Conservation (phyloP, 92 coral and sea anemone genomes). For the Nematostella vectensis region DNA sequence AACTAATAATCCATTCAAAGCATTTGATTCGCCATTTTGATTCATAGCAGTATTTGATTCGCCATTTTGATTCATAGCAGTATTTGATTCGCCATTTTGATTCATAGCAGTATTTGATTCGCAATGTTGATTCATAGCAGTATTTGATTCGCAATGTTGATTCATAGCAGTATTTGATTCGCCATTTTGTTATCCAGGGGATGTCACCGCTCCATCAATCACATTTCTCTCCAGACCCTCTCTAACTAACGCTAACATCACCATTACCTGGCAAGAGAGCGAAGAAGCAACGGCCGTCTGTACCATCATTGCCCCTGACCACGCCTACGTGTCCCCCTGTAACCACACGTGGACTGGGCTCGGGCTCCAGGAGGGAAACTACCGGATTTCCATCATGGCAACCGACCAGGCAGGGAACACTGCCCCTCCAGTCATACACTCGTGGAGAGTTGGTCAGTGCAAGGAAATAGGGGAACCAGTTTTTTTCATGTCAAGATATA, state of each 20-base stretch:
- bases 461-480: not conserved
- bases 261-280: slow-evolving; percentile 64
- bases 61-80: no score
- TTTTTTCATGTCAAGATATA: not conserved
- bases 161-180: no score
- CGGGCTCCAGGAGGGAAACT: slow-evolving; percentile 46
- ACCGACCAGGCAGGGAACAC: slow-evolving; percentile 75
- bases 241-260: slow-evolving; percentile 28
- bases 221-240: slow-evolving; percentile 41
- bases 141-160: no score
- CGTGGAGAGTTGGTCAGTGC: slow-evolving; percentile 85
- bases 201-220: slow-evolving; percentile 57
- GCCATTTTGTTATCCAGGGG: no score
- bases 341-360: slow-evolving; percentile 46
- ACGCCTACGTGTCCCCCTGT: slow-evolving; percentile 44
- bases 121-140: no score
- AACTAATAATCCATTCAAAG: no score
- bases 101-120: no score
- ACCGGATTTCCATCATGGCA: slow-evolving; percentile 52
- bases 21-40: no score
- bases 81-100: no score
- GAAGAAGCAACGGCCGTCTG: slow-evolving; percentile 63
- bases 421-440: slow-evolving; percentile 56
- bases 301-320: slow-evolving; percentile 54
- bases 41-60: no score